Evolutionary conservation across 2,888 invertebrate species (phyloP), one percentile per base, ranked within the genome.

Genomic region (Melanophora roralis): DNA sequence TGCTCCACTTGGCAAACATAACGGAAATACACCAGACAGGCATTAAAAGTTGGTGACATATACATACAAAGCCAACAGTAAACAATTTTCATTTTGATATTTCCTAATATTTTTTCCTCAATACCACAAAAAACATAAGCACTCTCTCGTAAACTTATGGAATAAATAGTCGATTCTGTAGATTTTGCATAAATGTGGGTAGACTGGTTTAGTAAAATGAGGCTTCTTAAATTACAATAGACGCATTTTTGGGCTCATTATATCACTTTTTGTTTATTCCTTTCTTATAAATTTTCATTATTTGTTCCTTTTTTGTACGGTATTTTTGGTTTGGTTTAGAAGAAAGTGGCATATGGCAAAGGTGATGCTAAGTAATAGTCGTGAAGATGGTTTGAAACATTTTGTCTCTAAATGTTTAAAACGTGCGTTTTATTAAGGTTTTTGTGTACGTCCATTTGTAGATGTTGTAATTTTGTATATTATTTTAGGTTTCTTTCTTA

Each of bases 241-340:
- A 82, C 82, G 82, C 81, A 83, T 81, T 81, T 67, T 80, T 79
- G 51, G 75, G 72, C 82, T 82, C 82, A 82, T 82, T 82, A 82
- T 82, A 78, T 79, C 78, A 72, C 67, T 78, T 78, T 27, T 67
- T 69, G 47, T 34, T 43, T 72, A 49, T 49, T 32, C 45, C 62
- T 38, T 55, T 55, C 34, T 36, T 67, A 0, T 45, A 40, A 49
- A 36, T 49, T 34, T 60, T 12, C 12, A 9, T 47, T 57, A 14
- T 64, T 55, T 49, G 40, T n/a, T 49, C 51, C 27, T 38, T 36
- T 64, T 53, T 53, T n/a, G 19, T 8, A 55, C n/a, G 27, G 8
- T 34, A 40, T 51, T 59, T 40, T 62, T 62, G 67, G 43, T 49
- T 68, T 67, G 40, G 43, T 47, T 67, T 40, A 57, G 34, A 43